Conservation (phyloP, 2,113 vertebrate genomes). For the Cochlearius cochlearius region DNA sequence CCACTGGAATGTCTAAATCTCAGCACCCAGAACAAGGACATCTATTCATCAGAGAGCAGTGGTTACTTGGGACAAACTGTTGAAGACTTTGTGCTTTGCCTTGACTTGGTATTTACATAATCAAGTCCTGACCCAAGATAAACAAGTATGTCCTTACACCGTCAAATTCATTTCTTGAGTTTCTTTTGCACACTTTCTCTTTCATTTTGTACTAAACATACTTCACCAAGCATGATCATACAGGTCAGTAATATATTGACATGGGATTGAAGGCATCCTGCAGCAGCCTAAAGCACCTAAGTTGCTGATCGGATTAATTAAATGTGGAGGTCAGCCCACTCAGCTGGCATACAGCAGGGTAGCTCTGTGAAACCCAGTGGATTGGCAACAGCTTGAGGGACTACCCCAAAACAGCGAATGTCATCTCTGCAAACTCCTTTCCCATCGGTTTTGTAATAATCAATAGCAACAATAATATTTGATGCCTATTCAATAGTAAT, state of each 20-base stretch:
- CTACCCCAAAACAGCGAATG: not conserved
- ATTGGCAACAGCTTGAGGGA: not conserved
- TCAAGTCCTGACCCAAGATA: not conserved
- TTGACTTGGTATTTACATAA: not conserved
- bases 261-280: not conserved
- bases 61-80: not conserved
- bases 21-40: not conserved
- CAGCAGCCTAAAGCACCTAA: not conserved
- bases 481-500: not conserved
- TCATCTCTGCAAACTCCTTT: not conserved
- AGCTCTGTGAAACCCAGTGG: not conserved
- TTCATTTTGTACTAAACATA: not conserved
- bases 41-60: not conserved
- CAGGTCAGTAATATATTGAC: not conserved
- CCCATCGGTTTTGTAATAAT: not conserved
- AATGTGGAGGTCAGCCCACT: not conserved
- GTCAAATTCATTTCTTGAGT: not conserved
- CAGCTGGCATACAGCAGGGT: not conserved
- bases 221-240: not conserved
- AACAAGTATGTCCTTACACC: not conserved
- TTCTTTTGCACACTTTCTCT: not conserved
- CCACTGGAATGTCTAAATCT: constrained; percentile 21
- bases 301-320: not conserved
- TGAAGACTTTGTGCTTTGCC: constrained; percentile 4
- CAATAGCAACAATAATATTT: not conserved